A percentile compares a stretch with the other conserved stretches of the same genome.
Conservation (phyloP, 2,888 invertebrate species). For the Pemphredon lugubris region DNA sequence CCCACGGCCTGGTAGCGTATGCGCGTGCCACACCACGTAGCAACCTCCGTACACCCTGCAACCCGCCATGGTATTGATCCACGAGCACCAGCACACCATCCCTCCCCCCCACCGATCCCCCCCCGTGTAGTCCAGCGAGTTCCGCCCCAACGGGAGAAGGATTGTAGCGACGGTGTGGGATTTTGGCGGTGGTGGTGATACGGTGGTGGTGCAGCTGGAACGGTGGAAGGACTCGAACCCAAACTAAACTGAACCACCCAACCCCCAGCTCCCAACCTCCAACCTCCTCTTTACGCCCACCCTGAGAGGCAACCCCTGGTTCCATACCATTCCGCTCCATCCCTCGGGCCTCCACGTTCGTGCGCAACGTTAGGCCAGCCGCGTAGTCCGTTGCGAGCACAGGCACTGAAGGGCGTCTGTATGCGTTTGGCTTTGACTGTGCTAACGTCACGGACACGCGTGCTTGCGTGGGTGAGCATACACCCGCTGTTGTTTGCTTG, state of each 20-base stretch:
- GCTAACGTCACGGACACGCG: slow-evolving; percentile 36
- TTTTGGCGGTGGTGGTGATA: slow-evolving; percentile 26
- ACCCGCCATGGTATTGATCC: slow-evolving; percentile 70
- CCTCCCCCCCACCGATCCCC: slow-evolving; percentile 41
- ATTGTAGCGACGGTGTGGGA: slow-evolving; percentile 42
- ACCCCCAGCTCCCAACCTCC: slow-evolving; percentile 54
- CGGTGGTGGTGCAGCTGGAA: slow-evolving; percentile 42
- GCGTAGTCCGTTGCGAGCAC: too few species aligned
- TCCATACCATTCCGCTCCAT: slow-evolving; percentile 49
- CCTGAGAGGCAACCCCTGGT: slow-evolving; percentile 42
- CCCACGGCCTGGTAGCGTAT: slow-evolving; percentile 48
- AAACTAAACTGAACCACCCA: slow-evolving; percentile 67
- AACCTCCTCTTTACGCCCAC: too few species aligned
- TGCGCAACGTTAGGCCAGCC: too few species aligned
- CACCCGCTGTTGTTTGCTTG: slow-evolving; percentile 10
- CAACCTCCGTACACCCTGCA: slow-evolving; percentile 56
- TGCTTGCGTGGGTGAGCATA: slow-evolving; percentile 2
- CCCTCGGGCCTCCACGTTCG: slow-evolving; percentile 32
- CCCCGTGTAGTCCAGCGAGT: slow-evolving; percentile 51
- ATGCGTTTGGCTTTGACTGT: too few species aligned
- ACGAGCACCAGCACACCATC: too few species aligned
- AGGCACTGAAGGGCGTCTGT: too few species aligned
- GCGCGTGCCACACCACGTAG: slow-evolving; percentile 61
- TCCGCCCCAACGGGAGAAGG: slow-evolving; percentile 54
- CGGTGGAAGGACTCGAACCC: slow-evolving; percentile 53